These are phyloP conservation scores for Cataglyphis hispanica DNA, from an alignment of 1,140 invertebrate species.

Conservation along the genomic window DNA sequence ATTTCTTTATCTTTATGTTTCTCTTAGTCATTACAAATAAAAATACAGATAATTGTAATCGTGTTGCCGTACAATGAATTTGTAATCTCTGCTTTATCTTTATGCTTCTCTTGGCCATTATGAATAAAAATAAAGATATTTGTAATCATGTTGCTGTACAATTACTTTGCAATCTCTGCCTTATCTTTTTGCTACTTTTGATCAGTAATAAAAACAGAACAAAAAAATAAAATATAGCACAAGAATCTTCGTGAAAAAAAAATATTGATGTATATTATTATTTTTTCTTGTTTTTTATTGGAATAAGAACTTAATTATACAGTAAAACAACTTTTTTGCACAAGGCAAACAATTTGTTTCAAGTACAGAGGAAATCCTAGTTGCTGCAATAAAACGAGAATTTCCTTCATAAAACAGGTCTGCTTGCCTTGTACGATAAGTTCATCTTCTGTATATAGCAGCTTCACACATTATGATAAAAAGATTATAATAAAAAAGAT, in stretches of 20 bases:
- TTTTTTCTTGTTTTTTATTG: background rate
- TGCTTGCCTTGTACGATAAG: too few relatives aligned
- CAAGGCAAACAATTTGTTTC: background rate
- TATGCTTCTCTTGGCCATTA: background rate
- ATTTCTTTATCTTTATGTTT: background rate
- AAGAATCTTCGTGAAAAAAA: background rate
- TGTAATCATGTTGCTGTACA: background rate
- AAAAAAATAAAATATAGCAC: background rate
- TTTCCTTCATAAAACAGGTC: too few relatives aligned
- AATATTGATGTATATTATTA: background rate
- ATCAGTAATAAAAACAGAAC: background rate
- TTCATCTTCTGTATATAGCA: too few relatives aligned
- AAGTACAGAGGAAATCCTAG: background rate
- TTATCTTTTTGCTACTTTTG: background rate
- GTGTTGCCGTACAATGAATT: background rate
- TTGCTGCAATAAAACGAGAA: background rate
- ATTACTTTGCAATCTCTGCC: background rate
- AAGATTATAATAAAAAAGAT: too few relatives aligned
- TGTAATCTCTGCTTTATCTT: background rate
- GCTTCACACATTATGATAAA: too few relatives aligned
- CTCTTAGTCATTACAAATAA: background rate
- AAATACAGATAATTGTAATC: background rate
- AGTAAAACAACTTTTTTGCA: background rate
- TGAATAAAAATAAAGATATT: background rate
- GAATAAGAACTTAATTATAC: background rate